A percentile compares a stretch with the other conserved stretches of the same genome.
phyloP scores from a whole-genome alignment of 2,888 invertebrate genomes.

The Rhynchonema sp. region DNA sequence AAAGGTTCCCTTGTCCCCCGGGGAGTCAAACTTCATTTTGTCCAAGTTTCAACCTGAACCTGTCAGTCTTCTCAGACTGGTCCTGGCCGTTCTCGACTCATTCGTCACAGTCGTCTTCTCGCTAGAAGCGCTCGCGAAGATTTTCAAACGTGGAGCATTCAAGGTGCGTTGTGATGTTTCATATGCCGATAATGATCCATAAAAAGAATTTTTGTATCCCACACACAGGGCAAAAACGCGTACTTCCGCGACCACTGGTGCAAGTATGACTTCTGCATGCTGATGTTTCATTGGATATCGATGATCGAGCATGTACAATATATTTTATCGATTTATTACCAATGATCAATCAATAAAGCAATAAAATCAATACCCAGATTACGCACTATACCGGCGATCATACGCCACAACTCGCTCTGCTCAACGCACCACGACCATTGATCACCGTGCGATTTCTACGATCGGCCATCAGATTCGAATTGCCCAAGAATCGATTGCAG shows the following conservation, averaged over 20 bases:
- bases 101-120: constrained; percentile 77
- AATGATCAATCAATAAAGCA: background rate
- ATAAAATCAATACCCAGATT: background rate
- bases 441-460: constrained; percentile 88
- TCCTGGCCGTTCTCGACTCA: constrained; percentile 58
- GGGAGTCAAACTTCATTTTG: too few relatives aligned
- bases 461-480: constrained; percentile 81
- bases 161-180: too few relatives aligned
- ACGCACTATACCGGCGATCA: too few relatives aligned
- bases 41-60: background rate
- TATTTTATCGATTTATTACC: background rate
- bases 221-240: constrained; percentile 59
- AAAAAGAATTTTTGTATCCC: background rate
- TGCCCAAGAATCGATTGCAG: constrained; percentile 92
- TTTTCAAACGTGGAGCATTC: constrained; percentile 79
- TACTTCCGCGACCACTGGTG: constrained; percentile 97
- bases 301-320: constrained; percentile 71
- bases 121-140: constrained; percentile 94
- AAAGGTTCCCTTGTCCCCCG: too few relatives aligned
- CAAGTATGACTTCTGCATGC: constrained; percentile 95
- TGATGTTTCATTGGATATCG: constrained; percentile 85
- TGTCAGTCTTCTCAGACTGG: too few relatives aligned
- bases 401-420: too few relatives aligned
- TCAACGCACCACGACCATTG: constrained; percentile 75
- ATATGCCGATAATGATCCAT: too few relatives aligned